Conservation (phyloP, 2,797 vertebrate species). For the Benthosema pterotum region DNA sequence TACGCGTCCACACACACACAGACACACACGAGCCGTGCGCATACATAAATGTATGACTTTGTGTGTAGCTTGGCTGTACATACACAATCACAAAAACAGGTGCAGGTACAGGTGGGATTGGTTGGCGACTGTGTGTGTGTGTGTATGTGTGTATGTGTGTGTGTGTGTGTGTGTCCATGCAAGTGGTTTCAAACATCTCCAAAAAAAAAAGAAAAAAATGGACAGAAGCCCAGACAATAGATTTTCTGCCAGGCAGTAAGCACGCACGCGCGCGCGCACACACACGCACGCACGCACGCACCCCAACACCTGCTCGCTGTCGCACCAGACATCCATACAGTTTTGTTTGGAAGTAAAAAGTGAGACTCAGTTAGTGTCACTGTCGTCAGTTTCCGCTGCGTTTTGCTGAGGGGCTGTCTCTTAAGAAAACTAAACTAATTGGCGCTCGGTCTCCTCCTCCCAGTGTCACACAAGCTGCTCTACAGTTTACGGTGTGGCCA, state of each 20-base stretch:
- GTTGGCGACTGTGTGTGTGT: background rate
- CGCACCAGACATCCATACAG: too few relatives aligned
- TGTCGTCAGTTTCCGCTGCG: too few relatives aligned
- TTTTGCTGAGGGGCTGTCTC: too few relatives aligned
- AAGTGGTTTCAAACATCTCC: background rate
- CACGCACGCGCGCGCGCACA: background rate
- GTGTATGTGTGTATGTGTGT: constrained; percentile 1
- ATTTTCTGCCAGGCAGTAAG: constrained; percentile 1
- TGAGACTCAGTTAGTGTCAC: too few relatives aligned
- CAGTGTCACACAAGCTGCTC: too few relatives aligned
- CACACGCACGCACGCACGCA: background rate
- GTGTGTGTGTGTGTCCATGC: constrained; percentile 4
- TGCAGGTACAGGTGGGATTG: background rate
- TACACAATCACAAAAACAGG: constrained; percentile 17
- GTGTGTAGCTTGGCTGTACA: background rate
- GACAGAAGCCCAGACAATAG: constrained; percentile 15
- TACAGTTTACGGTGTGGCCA: too few relatives aligned
- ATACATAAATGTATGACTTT: constrained; percentile 11
- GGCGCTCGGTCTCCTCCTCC: too few relatives aligned
- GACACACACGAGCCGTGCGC: background rate
- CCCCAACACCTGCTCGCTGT: background rate
- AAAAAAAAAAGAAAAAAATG: constrained; percentile 4
- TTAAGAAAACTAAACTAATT: too few relatives aligned
- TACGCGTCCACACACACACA: background rate
- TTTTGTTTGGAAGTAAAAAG: too few relatives aligned